Evolutionary conservation across 2,797 vertebrate species (phyloP).

Genomic region (Threskiornis aethiopicus): DNA sequence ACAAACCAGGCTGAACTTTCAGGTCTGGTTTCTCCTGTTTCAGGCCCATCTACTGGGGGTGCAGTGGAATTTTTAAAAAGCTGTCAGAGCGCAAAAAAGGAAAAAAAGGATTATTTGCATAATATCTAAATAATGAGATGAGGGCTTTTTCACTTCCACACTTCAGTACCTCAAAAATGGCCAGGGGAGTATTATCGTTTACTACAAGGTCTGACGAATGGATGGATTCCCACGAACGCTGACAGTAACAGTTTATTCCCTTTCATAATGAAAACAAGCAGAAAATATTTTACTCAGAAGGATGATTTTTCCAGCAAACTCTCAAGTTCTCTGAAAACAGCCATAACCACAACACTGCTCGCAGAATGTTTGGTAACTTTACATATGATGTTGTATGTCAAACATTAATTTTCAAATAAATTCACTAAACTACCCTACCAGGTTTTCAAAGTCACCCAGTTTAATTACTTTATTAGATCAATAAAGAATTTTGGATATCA

Average conservation of each 20-base stretch:
- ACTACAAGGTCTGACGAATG: not conserved
- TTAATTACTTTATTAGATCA: not conserved
- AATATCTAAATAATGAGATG: not conserved
- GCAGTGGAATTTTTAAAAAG: not conserved
- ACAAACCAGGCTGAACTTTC: not conserved
- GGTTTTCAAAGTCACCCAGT: not conserved
- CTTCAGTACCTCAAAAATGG: not conserved
- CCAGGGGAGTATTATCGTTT: not conserved
- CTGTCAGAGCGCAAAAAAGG: not conserved
- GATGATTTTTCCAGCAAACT: not conserved
- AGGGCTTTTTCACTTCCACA: not conserved
- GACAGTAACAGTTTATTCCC: not conserved
- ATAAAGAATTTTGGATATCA: not conserved
- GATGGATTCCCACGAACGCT: not conserved
- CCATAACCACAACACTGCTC: not conserved
- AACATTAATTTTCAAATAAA: not conserved
- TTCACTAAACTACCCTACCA: not conserved
- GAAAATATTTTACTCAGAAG: not conserved
- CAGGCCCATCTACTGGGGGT: not conserved
- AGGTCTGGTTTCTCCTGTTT: not conserved
- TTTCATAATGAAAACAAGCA: not conserved
- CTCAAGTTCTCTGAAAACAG: not conserved
- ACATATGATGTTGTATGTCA: not conserved
- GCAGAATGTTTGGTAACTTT: not conserved
- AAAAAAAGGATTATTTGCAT: not conserved